Evolutionary conservation across 2,888 invertebrate species (phyloP).

Genomic region (Caenorhabditis panamensis): DNA sequence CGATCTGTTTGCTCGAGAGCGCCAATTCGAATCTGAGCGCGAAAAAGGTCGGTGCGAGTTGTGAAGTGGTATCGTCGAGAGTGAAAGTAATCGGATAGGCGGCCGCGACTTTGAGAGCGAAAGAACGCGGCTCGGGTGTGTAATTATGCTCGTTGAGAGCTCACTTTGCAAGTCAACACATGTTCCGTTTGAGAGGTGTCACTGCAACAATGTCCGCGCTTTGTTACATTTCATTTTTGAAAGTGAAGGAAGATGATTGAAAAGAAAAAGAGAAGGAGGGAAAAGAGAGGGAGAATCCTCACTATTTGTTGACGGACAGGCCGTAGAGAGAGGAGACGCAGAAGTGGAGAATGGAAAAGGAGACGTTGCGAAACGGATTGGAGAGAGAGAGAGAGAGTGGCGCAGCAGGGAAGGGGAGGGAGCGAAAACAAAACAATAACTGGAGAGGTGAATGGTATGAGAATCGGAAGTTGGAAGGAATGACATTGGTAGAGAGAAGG

Average conservation of each 20-base stretch:
- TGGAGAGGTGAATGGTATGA: conserved; percentile 7
- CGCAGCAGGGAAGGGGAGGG: conserved; percentile 14
- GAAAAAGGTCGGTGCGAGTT: conserved; percentile 6
- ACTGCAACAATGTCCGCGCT: conserved; percentile 1
- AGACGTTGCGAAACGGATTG: conserved; percentile 36
- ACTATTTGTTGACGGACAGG: conserved; percentile 37
- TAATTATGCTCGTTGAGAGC: conserved; percentile 27
- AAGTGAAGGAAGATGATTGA: conserved; percentile 17
- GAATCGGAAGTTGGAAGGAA: conserved; percentile 6
- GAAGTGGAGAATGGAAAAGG: conserved; percentile 24
- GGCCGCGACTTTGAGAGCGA: conserved; percentile 23
- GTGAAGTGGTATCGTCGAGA: conserved; percentile 16
- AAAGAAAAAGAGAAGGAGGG: conserved; percentile 2
- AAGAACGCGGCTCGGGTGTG: background rate
- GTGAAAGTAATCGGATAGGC: conserved; percentile 16
- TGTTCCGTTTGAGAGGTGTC: conserved; percentile 21
- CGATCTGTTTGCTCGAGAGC: background rate
- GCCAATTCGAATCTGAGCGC: conserved; percentile 4
- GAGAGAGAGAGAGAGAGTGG: no score
- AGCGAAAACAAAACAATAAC: conserved; percentile 50
- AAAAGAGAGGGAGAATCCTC: conserved; percentile 16
- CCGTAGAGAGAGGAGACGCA: conserved; percentile 19
- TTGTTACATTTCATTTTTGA: background rate
- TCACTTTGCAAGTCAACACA: conserved; percentile 22
- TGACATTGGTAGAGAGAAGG: background rate